Percentiles rank a stretch among this genome's conserved stretches.
Evolutionary conservation across 2,113 vertebrate species (phyloP).

Genomic region (Esox niger): DNA sequence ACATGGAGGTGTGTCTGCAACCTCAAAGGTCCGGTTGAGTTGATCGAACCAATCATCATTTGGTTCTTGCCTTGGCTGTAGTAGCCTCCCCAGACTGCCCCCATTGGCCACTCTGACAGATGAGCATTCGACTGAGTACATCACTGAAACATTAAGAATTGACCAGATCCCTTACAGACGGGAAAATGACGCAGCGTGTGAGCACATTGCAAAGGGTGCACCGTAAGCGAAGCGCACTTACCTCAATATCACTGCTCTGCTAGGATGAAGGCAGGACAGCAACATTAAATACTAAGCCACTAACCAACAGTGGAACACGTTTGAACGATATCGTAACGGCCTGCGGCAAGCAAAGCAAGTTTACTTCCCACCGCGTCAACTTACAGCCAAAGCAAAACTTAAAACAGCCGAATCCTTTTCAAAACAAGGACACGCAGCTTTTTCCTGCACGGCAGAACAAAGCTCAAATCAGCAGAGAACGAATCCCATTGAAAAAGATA

Average conservation of each 20-base stretch:
- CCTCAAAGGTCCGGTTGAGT: constrained; percentile 39
- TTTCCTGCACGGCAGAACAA: neutral
- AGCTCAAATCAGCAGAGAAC: too few species aligned
- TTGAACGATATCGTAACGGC: too few species aligned
- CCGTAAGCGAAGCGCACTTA: neutral
- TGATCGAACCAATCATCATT: constrained; percentile 63
- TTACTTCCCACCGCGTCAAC: neutral
- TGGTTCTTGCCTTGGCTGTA: constrained; percentile 23
- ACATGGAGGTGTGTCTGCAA: constrained; percentile 38
- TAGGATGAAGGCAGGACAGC: neutral
- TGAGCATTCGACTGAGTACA: constrained; percentile 44
- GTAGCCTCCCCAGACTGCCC: constrained; percentile 37
- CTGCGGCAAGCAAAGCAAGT: too few species aligned
- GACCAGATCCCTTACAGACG: neutral
- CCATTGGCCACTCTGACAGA: constrained; percentile 8
- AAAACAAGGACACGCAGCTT: neutral
- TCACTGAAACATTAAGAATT: constrained; percentile 23
- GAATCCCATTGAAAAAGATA: neutral
- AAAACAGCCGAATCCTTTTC: neutral
- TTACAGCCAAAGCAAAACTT: neutral
- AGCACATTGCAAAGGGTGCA: constrained; percentile 8
- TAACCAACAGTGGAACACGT: neutral
- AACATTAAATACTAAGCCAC: neutral
- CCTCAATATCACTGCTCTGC: neutral
- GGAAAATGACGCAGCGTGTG: constrained; percentile 6